Percentiles rank a stretch among this genome's conserved stretches.
phyloP scores from a whole-genome alignment of 1,140 invertebrate species.

The Cyphomyrmex costatus region DNA sequence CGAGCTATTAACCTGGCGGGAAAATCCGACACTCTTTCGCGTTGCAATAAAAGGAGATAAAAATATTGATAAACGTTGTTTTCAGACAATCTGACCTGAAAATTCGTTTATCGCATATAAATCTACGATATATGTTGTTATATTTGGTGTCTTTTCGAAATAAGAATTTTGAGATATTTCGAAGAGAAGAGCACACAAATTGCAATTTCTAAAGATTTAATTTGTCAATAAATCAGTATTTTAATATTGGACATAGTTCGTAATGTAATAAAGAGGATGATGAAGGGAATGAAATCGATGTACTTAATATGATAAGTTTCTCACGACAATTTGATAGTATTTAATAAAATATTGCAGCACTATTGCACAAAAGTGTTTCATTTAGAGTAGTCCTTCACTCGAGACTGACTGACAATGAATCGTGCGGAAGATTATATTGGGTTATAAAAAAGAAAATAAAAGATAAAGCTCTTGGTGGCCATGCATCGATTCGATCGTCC shows the following conservation, averaged over 20 bases:
- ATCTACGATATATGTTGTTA: neutral
- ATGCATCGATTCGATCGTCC: slow-evolving; percentile 5
- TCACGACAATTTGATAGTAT: neutral
- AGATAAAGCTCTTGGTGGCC: slow-evolving; percentile 1
- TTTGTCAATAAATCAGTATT: neutral
- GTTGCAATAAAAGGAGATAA: neutral
- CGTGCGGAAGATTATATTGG: neutral
- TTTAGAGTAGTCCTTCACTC: neutral
- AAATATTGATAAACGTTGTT: slow-evolving; percentile 9
- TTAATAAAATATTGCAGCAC: neutral
- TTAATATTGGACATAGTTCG: neutral
- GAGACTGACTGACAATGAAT: neutral
- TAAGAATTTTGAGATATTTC: neutral
- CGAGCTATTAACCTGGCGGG: neutral
- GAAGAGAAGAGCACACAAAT: neutral
- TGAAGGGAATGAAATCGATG: neutral
- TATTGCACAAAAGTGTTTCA: neutral
- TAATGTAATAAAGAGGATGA: neutral
- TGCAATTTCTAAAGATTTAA: neutral
- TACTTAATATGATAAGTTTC: slow-evolving; percentile 14
- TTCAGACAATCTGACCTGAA: neutral
- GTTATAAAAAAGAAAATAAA: neutral
- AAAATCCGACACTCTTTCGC: neutral
- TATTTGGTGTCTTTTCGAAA: neutral
- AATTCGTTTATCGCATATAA: slow-evolving; percentile 1